Base-by-base conservation (phyloP, 2,113 vertebrate genomes). In the Myodes glareolus region DNA sequence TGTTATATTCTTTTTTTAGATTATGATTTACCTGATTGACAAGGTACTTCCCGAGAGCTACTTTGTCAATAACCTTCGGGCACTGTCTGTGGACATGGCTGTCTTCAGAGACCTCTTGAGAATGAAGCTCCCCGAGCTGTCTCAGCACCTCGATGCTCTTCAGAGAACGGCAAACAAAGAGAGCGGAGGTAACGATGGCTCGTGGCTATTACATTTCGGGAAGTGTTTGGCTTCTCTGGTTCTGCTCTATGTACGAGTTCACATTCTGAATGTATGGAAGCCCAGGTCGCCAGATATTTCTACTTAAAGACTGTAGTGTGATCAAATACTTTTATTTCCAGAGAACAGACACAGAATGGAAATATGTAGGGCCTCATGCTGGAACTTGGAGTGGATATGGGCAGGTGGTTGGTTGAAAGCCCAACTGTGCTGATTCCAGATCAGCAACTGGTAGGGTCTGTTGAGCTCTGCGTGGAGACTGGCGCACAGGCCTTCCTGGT, bases 21-120 rank as follows among this genome's bases (percentile, higher is more conserved):
- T 99, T 97, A 99, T 99, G 99, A 99, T 99, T 98, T 99, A 99
- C 95, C 98, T 99, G 95, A 99, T 99, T 55, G 99, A 99, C 98
- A 99, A 99, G 97, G 99, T 99, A 82, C 99, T 99, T 97, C 99
- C 99, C 11, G 99, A 99, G 90, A 99, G 99, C 97, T 99, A 99
- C 97, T 99, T 99, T 98, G 99, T 99, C 97, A 99, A 99, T 98
- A 99, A 99, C 96, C 99, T 99, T 87, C 99, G 99, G 36, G 99
- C 99, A 0, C 98, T 99, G 29, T 99, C 99, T 88, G 99, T 99
- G 98, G 99, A 99, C 97, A 99, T 99, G 99, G 99, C 99, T 29
- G 99, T 99, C 95, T 99, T 99, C 97, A 98, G 99, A 98, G 99
- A 99, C 95, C 98, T 99, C 81, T 97, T 99, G 94, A 98, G 98